Evolutionary conservation across 2,797 vertebrate genomes (phyloP), one percentile per base, ranked within the genome.

Genomic region (Coregonus suidteri): DNA sequence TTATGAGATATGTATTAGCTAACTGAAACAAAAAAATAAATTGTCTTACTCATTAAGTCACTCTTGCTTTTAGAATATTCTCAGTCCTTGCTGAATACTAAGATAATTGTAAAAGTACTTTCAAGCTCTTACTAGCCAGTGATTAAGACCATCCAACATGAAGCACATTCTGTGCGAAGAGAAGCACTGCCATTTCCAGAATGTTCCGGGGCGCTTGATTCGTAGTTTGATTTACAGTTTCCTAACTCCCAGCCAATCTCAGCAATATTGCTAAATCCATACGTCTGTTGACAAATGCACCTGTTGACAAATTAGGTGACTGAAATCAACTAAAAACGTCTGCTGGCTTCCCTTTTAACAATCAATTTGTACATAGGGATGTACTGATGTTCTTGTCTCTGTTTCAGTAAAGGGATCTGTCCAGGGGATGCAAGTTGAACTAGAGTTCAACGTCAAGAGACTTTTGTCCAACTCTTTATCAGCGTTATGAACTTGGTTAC

Each of bases 241-340:
- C 83, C 86, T 82, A 88, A 93, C 91, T 90, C 91, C 88, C 77
- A 82, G 91, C 91, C 93, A 93, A 94, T 94, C 91, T 94, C 85
- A 59, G 75, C 74, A 81, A 73, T 88, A 93, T 91, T 92, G 91
- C 90, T 92, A 88, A 94, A 94, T 95, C 93, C 90, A 94, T 94
- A 92, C 15, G 75, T 66, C 81, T 71, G 65, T 87, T 90, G 93
- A 94, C 85, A 75, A 93, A 93, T 92, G 91, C 76, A 87, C 79
- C 37, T 64, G 74, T 71, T 89, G 93, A 93, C 87, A 85, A 91
- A 93, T 86, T 82, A 87, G 83, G 82, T 82, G 87, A 89, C 85
- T 73, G 92, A 92, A 94, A 92, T 93, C 88, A 91, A 88, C 91
- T 91, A 80, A 87, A 91, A 92, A 87, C 91, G 90, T 93, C 92